Evolutionary conservation across 2,888 invertebrate genomes (phyloP).

Genomic region (Rhyacophila evoluta): DNA sequence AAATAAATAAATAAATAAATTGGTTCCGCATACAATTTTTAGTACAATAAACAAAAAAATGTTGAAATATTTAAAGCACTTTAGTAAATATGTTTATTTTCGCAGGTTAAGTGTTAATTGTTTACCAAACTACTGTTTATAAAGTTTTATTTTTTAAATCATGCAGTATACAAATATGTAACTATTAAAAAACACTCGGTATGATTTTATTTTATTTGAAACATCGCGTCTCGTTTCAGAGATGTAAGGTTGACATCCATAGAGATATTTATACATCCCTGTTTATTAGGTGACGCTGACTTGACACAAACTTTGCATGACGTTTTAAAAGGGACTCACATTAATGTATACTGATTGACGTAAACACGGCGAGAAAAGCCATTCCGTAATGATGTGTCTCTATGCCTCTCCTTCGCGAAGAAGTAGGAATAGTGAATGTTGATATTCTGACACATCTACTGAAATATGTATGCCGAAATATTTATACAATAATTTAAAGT

Average conservation of each 20-base stretch:
- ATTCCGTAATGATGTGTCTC: background rate
- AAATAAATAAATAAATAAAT: no score
- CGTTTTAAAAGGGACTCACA: slow-evolving; percentile 18
- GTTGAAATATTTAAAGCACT: no score
- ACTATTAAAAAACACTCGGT: no score
- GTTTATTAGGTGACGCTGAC: slow-evolving; percentile 10
- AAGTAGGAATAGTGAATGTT: slow-evolving; percentile 3
- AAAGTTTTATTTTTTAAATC: no score
- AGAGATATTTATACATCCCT: slow-evolving; percentile 17
- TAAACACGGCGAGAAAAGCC: slow-evolving; percentile 14
- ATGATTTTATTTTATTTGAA: background rate
- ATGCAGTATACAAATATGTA: no score
- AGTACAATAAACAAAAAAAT: no score
- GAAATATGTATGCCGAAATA: background rate
- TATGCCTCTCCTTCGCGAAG: background rate
- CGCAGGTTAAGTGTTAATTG: no score
- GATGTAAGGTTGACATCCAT: slow-evolving; percentile 13
- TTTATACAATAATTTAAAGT: no score
- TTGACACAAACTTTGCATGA: slow-evolving; percentile 14
- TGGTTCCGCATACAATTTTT: no score
- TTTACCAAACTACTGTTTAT: no score
- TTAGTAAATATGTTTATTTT: no score
- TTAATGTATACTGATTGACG: slow-evolving; percentile 22
- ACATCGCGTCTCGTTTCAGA: background rate
- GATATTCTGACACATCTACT: background rate